phyloP scores from a whole-genome alignment of 2,888 invertebrate species.

The Diplazon laetatorius region DNA sequence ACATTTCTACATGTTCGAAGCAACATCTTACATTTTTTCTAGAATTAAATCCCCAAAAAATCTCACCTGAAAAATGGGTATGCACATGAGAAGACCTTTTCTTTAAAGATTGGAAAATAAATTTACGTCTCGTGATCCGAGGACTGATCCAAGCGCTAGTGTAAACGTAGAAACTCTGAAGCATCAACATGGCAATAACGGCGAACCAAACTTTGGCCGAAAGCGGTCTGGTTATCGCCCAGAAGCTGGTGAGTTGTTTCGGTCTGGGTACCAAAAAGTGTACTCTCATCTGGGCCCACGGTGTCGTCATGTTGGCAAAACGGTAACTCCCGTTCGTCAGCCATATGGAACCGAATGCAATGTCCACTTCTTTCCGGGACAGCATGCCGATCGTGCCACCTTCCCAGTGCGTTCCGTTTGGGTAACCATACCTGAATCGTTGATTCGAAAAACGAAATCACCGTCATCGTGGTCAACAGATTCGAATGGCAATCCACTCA shows the following conservation, averaged over 20 bases:
- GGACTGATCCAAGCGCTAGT: constrained; percentile 71
- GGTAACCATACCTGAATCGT: constrained; percentile 71
- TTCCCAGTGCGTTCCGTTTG: constrained; percentile 70
- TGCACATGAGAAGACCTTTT: too few relatives aligned
- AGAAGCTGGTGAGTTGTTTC: constrained; percentile 72
- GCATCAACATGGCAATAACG: constrained; percentile 64
- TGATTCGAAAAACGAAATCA: not conserved
- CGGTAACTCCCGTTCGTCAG: constrained; percentile 67
- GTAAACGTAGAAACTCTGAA: constrained; percentile 68
- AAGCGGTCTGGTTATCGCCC: constrained; percentile 76
- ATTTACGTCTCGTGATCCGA: constrained; percentile 70
- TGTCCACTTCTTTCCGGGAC: constrained; percentile 71
- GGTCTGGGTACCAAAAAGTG: constrained; percentile 78
- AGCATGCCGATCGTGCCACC: constrained; percentile 75
- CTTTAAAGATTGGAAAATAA: too few relatives aligned
- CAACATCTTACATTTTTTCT: too few relatives aligned
- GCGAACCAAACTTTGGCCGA: constrained; percentile 71
- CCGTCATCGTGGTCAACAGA: not conserved
- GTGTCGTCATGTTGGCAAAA: constrained; percentile 71
- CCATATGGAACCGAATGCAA: constrained; percentile 77
- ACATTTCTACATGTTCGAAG: too few relatives aligned
- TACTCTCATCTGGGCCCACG: constrained; percentile 73
- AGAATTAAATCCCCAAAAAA: too few relatives aligned
- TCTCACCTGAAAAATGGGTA: too few relatives aligned
- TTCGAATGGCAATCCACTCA: constrained; percentile 48